A percentile compares a stretch with the other conserved stretches of the same genome.
These are phyloP conservation scores for Lemur catta DNA, from an alignment of 2,797 vertebrate genomes.

Conservation along the genomic window DNA sequence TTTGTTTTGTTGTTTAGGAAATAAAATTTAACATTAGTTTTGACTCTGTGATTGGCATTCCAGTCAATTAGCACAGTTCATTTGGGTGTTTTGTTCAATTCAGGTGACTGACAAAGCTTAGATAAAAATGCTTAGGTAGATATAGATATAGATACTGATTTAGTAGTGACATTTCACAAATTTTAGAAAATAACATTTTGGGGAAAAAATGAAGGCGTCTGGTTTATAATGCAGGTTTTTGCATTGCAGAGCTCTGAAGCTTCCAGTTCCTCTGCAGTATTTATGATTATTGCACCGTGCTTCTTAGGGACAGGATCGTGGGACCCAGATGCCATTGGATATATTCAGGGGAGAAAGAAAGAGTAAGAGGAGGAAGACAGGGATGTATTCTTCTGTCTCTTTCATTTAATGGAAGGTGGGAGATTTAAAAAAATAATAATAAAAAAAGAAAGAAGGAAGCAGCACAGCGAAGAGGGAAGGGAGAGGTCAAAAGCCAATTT, in stretches of 20 bases:
- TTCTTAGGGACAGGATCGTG: not conserved
- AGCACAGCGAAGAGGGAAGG: not conserved
- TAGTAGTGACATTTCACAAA: not conserved
- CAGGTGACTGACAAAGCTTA: not conserved
- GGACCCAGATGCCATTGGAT: not conserved
- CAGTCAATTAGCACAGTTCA: not conserved
- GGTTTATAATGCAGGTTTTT: not conserved
- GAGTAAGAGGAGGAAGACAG: not conserved
- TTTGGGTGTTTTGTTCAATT: not conserved
- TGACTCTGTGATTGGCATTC: not conserved
- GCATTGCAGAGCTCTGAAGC: not conserved
- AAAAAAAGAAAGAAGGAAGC: not conserved
- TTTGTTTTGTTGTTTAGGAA: not conserved
- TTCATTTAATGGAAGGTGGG: not conserved
- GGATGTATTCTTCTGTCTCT: not conserved
- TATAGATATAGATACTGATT: not conserved
- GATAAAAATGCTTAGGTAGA: not conserved
- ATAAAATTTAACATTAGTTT: not conserved
- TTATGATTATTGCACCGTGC: too few relatives aligned
- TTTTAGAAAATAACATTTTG: not conserved
- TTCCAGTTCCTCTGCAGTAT: not conserved
- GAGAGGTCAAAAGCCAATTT: not conserved
- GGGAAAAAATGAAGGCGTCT: not conserved
- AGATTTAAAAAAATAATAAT: not conserved
- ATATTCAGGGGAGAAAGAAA: not conserved